Evolutionary conservation across 2,888 invertebrate genomes (phyloP).

Genomic region (Melinaea menophilus): DNA sequence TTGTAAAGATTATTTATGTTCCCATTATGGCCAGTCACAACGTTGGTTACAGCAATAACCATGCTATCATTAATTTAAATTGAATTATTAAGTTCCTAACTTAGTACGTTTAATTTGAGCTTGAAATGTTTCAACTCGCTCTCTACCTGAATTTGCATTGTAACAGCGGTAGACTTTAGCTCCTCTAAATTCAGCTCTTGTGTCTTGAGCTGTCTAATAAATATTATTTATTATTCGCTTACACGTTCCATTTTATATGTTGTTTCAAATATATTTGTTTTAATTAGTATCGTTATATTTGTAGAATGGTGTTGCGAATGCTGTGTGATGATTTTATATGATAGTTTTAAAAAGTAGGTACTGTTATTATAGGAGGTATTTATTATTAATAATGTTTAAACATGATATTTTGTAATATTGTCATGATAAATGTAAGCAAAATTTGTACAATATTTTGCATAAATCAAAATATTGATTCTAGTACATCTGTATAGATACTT

Average conservation of each 20-base stretch:
- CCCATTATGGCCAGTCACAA: slow-evolving; percentile 39
- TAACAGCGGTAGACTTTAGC: slow-evolving; percentile 35
- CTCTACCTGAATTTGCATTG: slow-evolving; percentile 35
- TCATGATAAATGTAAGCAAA: too few species aligned
- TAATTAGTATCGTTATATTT: slow-evolving; percentile 10
- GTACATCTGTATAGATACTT: too few species aligned
- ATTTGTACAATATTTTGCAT: too few species aligned
- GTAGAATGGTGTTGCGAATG: too few species aligned
- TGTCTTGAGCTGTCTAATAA: slow-evolving; percentile 4
- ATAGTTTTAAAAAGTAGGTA: too few species aligned
- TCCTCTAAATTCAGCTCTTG: slow-evolving; percentile 8
- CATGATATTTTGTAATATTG: too few species aligned
- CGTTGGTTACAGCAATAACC: slow-evolving; percentile 39
- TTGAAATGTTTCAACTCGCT: slow-evolving; percentile 27
- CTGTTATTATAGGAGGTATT: too few species aligned
- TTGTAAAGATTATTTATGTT: slow-evolving; percentile 43
- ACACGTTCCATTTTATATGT: neutral
- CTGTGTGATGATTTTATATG: too few species aligned
- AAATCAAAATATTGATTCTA: too few species aligned
- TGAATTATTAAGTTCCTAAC: slow-evolving; percentile 42
- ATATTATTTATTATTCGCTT: slow-evolving; percentile 4
- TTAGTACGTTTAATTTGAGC: slow-evolving; percentile 29
- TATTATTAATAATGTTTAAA: too few species aligned
- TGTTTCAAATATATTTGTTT: slow-evolving; percentile 29
- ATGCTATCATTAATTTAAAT: slow-evolving; percentile 42